These are phyloP conservation scores for Campylomormyrus numenius DNA, from an alignment of 2,113 vertebrate genomes.

Conservation along the genomic window DNA sequence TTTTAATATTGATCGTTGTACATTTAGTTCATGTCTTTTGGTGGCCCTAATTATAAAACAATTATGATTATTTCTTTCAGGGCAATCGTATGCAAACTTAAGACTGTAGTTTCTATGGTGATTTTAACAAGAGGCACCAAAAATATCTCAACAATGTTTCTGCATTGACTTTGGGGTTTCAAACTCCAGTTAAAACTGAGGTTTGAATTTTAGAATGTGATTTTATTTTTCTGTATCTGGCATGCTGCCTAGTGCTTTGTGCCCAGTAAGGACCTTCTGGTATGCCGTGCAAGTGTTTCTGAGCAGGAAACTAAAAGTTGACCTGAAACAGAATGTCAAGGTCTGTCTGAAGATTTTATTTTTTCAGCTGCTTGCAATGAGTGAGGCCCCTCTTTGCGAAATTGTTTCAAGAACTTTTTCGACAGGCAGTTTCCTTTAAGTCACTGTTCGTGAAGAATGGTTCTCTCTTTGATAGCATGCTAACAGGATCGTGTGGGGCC, in stretches of 20 bases:
- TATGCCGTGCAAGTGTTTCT: conserved; percentile 39
- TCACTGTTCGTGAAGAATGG: conserved; percentile 26
- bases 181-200: conserved; percentile 24
- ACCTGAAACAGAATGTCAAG: conserved; percentile 50
- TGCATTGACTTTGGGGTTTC: not conserved
- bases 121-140: not conserved
- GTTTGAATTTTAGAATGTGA: conserved; percentile 18
- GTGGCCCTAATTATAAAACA: not conserved
- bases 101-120: not conserved
- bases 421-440: conserved; percentile 32
- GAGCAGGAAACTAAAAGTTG: conserved; percentile 52
- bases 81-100: not conserved
- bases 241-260: conserved; percentile 16
- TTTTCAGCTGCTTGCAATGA: conserved; percentile 55
- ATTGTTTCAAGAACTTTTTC: conserved; percentile 46
- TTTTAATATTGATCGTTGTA: not conserved
- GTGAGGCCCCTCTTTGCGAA: conserved; percentile 36
- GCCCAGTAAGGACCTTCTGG: conserved; percentile 28
- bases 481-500: conserved; percentile 8
- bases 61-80: not conserved
- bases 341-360: conserved; percentile 49
- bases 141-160: conserved; percentile 24
- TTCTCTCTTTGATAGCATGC: conserved; percentile 23
- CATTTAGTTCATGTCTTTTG: not conserved
- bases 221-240: conserved; percentile 37